phyloP scores from a whole-genome alignment of 1,140 invertebrate species.

The Ceratina calcarata region DNA sequence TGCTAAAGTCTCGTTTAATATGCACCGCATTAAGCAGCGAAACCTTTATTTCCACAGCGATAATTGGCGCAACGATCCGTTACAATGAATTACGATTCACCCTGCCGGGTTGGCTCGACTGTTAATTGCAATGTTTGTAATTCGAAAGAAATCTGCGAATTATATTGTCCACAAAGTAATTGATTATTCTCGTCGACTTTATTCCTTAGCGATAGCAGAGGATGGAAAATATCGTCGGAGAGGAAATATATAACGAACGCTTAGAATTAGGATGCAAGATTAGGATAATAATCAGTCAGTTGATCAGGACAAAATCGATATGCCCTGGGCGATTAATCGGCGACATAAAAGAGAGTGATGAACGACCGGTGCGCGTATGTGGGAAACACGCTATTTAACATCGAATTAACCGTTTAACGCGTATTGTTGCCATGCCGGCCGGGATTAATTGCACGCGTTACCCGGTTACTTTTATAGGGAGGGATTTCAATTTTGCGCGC shows the following conservation, averaged over 20 bases:
- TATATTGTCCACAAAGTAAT: neutral
- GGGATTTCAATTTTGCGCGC: conserved; percentile 14
- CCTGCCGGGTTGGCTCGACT: too few relatives aligned
- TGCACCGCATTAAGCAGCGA: neutral
- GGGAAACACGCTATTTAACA: conserved; percentile 24
- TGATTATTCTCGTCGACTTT: too few relatives aligned
- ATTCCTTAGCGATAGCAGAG: too few relatives aligned
- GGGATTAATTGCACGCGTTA: conserved; percentile 9
- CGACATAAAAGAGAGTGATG: neutral
- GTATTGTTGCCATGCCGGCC: neutral
- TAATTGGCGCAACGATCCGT: neutral
- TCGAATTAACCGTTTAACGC: conserved; percentile 18
- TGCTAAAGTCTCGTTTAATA: neutral
- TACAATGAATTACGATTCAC: neutral
- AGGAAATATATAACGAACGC: too few relatives aligned
- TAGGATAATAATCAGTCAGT: neutral
- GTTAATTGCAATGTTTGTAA: neutral
- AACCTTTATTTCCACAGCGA: neutral
- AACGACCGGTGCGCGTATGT: neutral
- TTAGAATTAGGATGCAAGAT: neutral
- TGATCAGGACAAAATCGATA: neutral
- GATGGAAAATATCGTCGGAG: too few relatives aligned
- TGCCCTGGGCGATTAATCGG: neutral
- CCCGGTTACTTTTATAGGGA: neutral
- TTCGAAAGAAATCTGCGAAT: conserved; percentile 10